phyloP scores from a whole-genome alignment of 1,140 invertebrate genomes.

The Aphelinus atriplicis region DNA sequence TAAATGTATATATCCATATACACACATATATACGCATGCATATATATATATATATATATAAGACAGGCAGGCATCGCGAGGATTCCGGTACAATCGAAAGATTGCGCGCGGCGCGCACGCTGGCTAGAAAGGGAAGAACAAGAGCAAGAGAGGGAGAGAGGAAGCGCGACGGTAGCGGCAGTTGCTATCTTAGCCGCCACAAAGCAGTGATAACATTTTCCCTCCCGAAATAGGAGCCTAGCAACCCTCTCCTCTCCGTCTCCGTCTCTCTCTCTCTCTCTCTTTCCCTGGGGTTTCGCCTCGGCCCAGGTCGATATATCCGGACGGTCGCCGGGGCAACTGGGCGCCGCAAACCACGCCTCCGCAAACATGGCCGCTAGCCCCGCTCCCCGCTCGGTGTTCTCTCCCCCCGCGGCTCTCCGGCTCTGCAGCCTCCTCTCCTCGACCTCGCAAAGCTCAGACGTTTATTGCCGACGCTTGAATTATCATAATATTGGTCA shows the following conservation, averaged over 20 bases:
- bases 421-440: background rate
- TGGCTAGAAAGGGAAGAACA: background rate
- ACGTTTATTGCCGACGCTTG: constrained; percentile 46
- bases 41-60: background rate
- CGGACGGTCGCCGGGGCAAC: constrained; percentile 61
- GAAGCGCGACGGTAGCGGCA: constrained; percentile 46
- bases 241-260: constrained; percentile 55
- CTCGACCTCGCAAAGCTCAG: background rate
- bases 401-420: background rate
- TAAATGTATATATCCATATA: background rate
- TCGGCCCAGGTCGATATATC: constrained; percentile 61
- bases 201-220: constrained; percentile 69
- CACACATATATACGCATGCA: background rate
- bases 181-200: constrained; percentile 67
- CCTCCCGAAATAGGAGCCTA: constrained; percentile 64
- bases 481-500: constrained; percentile 66
- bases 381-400: too few relatives aligned
- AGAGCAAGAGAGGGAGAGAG: background rate
- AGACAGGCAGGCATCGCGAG: too few relatives aligned
- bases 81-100: too few relatives aligned
- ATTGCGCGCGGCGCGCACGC: background rate
- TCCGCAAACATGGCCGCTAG: constrained; percentile 58
- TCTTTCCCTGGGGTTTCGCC: constrained; percentile 15
- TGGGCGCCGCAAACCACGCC: constrained; percentile 56
- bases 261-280: constrained; percentile 23